These are phyloP conservation scores for Heteromyza rotundicornis DNA, from an alignment of 2,888 invertebrate species.

Conservation along the genomic window DNA sequence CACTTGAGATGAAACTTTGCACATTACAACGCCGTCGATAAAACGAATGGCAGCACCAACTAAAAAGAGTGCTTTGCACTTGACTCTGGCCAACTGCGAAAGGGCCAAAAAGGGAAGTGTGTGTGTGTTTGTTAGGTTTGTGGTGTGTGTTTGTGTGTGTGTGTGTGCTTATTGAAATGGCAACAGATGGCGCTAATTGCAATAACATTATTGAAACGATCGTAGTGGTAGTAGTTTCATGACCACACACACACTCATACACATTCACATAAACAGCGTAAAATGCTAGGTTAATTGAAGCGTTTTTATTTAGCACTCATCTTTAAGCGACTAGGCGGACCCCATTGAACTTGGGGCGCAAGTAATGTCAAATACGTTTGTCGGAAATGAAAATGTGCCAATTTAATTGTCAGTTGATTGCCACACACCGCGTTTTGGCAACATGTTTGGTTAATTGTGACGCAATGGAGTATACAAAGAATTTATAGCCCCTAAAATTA, in stretches of 20 bases:
- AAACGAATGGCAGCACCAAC: neutral
- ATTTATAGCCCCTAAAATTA: too few relatives aligned
- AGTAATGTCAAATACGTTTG: neutral
- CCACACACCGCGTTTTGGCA: neutral
- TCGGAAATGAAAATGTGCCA: neutral
- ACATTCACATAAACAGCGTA: too few relatives aligned
- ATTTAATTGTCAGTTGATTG: neutral
- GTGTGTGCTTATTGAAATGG: neutral
- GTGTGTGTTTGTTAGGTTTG: neutral
- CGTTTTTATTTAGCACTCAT: neutral
- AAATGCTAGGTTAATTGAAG: too few relatives aligned
- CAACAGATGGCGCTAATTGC: conserved; percentile 4
- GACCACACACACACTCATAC: neutral
- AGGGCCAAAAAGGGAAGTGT: neutral
- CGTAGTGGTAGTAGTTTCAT: neutral
- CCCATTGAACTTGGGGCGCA: neutral
- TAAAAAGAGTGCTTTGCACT: conserved; percentile 2
- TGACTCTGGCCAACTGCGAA: neutral
- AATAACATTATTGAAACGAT: conserved; percentile 1
- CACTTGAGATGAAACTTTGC: neutral
- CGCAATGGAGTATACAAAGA: neutral
- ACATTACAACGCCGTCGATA: neutral
- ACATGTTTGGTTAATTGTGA: neutral
- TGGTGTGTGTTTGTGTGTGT: neutral
- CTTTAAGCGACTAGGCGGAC: neutral